Conservation (phyloP, 1,140 invertebrate genomes). For the Telenomus remus region DNA sequence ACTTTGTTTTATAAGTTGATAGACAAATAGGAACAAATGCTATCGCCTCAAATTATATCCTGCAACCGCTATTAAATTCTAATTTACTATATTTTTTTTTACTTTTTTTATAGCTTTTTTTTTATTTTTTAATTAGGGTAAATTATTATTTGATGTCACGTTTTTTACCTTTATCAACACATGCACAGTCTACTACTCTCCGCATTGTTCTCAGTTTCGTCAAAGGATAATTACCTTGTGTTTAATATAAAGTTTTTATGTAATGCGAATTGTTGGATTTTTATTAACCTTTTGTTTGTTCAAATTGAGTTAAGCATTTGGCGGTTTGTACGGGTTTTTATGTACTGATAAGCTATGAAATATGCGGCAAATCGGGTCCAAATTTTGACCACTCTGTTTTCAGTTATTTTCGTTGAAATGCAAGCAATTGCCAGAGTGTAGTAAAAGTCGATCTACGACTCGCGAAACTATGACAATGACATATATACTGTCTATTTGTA, state of each 20-base stretch:
- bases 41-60: constrained; percentile 39
- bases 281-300: not conserved
- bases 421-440: no score
- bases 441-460: no score
- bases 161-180: constrained; percentile 56
- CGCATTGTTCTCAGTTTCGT: constrained; percentile 61
- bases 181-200: constrained; percentile 68
- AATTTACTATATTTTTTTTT: constrained; percentile 42
- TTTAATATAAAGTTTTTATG: not conserved
- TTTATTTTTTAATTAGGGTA: constrained; percentile 21
- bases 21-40: constrained; percentile 34
- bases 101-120: no score
- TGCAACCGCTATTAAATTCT: constrained; percentile 60
- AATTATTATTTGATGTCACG: constrained; percentile 34
- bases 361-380: not conserved
- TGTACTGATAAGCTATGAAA: not conserved
- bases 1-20: constrained; percentile 6
- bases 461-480: no score
- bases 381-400: no score
- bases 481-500: no score
- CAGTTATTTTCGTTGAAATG: no score
- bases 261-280: not conserved
- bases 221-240: constrained; percentile 47
- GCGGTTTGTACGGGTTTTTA: not conserved
- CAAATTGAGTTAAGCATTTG: not conserved